Conservation (phyloP, 2,113 vertebrate genomes). For the Sceloporus undulatus region DNA sequence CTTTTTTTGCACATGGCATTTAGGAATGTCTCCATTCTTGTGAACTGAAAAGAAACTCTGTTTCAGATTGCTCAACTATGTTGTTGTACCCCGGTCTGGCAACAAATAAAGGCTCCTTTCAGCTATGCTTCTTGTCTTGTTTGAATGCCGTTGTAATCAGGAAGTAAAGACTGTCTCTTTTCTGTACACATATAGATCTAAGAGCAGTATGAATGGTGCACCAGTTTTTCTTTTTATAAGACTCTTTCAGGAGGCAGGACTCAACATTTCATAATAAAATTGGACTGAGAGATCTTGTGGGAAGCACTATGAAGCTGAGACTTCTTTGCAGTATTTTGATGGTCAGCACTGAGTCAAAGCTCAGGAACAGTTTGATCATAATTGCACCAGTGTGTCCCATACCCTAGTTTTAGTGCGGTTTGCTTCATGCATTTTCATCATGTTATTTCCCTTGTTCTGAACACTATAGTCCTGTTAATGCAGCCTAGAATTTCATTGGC, state of each 20-base stretch:
- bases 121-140: slow-evolving; percentile 10
- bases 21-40: slow-evolving; percentile 44
- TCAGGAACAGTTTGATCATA: not conserved
- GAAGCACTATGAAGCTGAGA: not conserved
- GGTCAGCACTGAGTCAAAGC: not conserved
- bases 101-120: slow-evolving; percentile 18
- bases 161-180: not conserved
- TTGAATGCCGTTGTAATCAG: slow-evolving; percentile 22
- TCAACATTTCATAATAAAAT: not conserved
- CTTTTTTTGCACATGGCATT: slow-evolving; percentile 5
- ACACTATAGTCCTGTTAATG: no score
- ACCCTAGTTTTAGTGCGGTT: not conserved
- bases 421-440: not conserved
- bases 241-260: not conserved
- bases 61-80: slow-evolving; percentile 40
- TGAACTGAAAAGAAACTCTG: slow-evolving; percentile 33
- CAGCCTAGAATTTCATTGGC: no score
- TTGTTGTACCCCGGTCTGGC: slow-evolving; percentile 19
- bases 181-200: slow-evolving; percentile 21
- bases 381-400: slow-evolving; percentile 14
- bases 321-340: not conserved
- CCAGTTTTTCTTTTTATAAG: slow-evolving; percentile 1
- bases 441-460: no score
- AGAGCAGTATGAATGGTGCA: slow-evolving; percentile 9
- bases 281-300: not conserved